These are phyloP conservation scores for Enteromius paludinosus DNA, from an alignment of 2,797 vertebrate species.

Conservation along the genomic window DNA sequence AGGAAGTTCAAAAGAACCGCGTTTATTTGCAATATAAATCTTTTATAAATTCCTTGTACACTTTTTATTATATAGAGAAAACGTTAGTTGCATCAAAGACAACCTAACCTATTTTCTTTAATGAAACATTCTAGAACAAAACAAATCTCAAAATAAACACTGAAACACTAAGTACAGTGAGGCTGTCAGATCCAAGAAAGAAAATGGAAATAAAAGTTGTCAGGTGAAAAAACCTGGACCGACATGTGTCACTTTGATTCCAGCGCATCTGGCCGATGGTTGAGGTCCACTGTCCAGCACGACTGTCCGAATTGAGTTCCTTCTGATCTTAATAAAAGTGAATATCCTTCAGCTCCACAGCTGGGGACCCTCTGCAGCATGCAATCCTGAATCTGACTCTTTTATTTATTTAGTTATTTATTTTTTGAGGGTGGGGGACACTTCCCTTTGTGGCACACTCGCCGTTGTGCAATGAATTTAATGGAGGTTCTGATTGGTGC, in stretches of 20 bases:
- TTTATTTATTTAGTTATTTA: neutral
- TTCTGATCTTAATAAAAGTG: slow-evolving; percentile 59
- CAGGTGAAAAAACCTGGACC: slow-evolving; percentile 72
- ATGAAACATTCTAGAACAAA: neutral
- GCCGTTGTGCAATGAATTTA: neutral
- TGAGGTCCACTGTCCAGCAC: slow-evolving; percentile 65
- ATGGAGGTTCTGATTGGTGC: neutral
- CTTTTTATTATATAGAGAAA: neutral
- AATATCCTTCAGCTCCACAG: slow-evolving; percentile 60
- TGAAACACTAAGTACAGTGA: slow-evolving; percentile 50
- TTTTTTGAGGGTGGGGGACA: neutral
- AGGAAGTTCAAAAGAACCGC: neutral
- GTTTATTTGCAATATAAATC: neutral
- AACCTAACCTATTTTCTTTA: neutral
- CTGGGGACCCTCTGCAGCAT: slow-evolving; percentile 58
- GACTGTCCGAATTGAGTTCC: slow-evolving; percentile 65
- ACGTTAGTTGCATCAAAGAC: neutral
- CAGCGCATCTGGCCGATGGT: slow-evolving; percentile 55
- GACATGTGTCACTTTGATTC: slow-evolving; percentile 79
- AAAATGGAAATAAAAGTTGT: slow-evolving; percentile 65
- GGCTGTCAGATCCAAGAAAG: slow-evolving; percentile 64
- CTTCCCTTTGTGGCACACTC: neutral
- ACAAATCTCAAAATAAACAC: neutral
- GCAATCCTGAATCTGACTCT: neutral
- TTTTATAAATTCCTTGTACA: neutral